Evolutionary conservation across 2,797 vertebrate genomes (phyloP).

Genomic region (Glyptemys insculpta): DNA sequence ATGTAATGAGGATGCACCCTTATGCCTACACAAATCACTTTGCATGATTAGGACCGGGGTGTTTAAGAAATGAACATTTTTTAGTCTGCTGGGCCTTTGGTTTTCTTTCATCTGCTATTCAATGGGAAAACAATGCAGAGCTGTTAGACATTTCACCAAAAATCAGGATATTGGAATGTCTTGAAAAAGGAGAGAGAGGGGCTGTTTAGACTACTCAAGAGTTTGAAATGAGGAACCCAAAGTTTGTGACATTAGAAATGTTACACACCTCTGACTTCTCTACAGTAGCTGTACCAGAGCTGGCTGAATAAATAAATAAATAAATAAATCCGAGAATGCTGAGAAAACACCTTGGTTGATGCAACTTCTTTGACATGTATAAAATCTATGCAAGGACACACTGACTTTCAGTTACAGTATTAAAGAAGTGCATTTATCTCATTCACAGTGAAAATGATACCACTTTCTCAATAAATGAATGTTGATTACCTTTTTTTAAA

Average conservation of each 20-base stretch:
- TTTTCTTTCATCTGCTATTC: background rate
- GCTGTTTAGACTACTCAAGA: background rate
- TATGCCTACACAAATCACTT: background rate
- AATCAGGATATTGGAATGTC: background rate
- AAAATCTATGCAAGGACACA: background rate
- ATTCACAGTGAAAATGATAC: background rate
- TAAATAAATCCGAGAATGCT: background rate
- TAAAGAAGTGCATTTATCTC: background rate
- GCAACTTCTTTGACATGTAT: background rate
- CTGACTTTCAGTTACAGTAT: background rate
- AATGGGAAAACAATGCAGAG: background rate
- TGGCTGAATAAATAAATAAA: background rate
- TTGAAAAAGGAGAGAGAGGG: background rate
- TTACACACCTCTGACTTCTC: background rate
- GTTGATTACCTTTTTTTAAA: background rate
- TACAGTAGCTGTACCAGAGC: background rate
- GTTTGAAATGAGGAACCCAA: background rate
- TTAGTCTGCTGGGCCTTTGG: background rate
- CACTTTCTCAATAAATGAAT: background rate
- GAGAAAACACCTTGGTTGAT: background rate
- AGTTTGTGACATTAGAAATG: background rate
- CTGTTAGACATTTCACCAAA: background rate
- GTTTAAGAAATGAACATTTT: background rate
- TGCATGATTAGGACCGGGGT: background rate
- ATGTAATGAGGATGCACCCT: background rate